phyloP scores from a whole-genome alignment of 2,113 vertebrate genomes.

The Raja brachyura region DNA sequence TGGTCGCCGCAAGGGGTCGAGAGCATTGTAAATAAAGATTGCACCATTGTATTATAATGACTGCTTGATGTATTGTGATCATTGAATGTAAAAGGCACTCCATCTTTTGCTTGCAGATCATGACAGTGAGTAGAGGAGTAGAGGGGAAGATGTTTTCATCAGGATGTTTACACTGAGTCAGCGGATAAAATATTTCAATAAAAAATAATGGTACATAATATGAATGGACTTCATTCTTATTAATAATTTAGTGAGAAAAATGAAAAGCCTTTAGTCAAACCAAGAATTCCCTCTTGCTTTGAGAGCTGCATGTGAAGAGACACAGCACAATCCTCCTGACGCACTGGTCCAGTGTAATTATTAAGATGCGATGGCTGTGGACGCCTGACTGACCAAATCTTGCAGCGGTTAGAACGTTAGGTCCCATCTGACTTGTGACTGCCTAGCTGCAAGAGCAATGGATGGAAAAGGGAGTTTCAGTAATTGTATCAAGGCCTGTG shows the following conservation, averaged over 20 bases:
- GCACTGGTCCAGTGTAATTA: conserved; percentile 55
- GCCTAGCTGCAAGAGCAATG: conserved; percentile 65
- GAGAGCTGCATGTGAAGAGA: conserved; percentile 67
- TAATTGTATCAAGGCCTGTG: conserved; percentile 81
- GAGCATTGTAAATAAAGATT: no score
- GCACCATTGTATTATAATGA: no score
- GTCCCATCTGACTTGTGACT: conserved; percentile 68
- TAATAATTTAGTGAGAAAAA: background rate
- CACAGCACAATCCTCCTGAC: conserved; percentile 55
- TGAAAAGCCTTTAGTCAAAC: conserved; percentile 6
- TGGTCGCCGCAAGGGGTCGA: no score
- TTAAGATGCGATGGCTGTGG: conserved; percentile 70
- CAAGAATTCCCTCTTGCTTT: conserved; percentile 52
- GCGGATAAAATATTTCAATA: background rate
- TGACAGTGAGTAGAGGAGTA: background rate
- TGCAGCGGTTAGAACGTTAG: conserved; percentile 65
- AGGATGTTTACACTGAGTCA: background rate
- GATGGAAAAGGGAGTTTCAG: conserved; percentile 64
- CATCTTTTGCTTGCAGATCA: background rate
- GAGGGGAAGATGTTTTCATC: background rate
- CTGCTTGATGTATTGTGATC: no score
- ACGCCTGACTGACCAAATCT: conserved; percentile 80
- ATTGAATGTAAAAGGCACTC: no score
- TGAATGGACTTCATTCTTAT: background rate
- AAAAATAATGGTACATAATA: background rate